These are phyloP conservation scores for Idaea straminata DNA, from an alignment of 2,888 invertebrate species.

Conservation along the genomic window DNA sequence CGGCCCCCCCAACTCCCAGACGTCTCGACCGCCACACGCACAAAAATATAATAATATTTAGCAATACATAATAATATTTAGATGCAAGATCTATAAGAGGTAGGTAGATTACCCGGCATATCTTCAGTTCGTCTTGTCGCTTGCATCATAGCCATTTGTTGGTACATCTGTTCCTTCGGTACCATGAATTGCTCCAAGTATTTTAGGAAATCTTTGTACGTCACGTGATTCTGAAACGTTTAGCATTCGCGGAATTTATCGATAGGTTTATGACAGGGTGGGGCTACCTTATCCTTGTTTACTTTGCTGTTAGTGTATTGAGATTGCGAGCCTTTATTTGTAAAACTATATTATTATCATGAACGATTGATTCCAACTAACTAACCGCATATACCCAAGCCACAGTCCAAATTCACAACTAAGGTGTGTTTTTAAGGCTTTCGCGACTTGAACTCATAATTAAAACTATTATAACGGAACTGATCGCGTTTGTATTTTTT, in stretches of 20 bases:
- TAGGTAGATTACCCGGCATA: constrained; percentile 49
- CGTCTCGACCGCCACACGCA: no score
- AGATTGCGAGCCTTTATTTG: neutral
- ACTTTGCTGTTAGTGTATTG: neutral
- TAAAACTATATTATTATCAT: neutral
- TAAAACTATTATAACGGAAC: no score
- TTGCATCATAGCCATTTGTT: constrained; percentile 68
- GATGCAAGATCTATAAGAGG: neutral
- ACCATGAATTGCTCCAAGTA: constrained; percentile 83
- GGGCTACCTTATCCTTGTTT: neutral
- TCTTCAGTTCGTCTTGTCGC: constrained; percentile 57
- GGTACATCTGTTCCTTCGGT: constrained; percentile 69
- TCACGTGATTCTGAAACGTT: constrained; percentile 81
- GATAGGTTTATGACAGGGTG: neutral
- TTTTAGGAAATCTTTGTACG: constrained; percentile 84
- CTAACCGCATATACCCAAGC: no score
- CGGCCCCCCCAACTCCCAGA: no score
- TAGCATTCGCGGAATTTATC: constrained; percentile 9
- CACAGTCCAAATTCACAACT: no score
- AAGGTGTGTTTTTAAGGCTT: no score
- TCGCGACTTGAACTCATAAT: no score
- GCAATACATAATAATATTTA: no score
- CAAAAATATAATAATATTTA: no score
- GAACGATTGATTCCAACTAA: no score
- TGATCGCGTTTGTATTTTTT: no score